Evolutionary conservation across 2,888 invertebrate species (phyloP), one percentile per base, ranked within the genome.

Genomic region (Acanthosepion lycidas): DNA sequence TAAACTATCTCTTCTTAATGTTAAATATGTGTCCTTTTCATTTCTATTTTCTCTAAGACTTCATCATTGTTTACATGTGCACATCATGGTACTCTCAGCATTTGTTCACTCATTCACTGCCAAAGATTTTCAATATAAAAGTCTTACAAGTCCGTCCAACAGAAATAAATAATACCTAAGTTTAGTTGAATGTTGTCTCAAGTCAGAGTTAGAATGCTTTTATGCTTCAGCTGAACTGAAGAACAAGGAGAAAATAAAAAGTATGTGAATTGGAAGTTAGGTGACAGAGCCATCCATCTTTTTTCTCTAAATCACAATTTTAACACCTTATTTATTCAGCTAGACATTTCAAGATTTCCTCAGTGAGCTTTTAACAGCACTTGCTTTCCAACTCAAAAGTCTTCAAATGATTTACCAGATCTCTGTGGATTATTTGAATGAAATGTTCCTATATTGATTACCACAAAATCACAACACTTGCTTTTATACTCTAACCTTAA

Each of bases 251-350:
- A n/a, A 78, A 78, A 78, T n/a, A 78, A 78, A 78, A 78, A 12
- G 78, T 78, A n/a, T 78, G 59, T 59, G 78, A 78, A 33, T 78
- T n/a, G n/a, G n/a, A 78, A 78, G 78, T 78, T 78, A 33, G 33
- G 78, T 78, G 78, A 78, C 78, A 78, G 59, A 59, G 78, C 33
- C 78, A 78, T 78, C 78, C 78, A 78, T 78, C 33, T 33, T 78
- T 78, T 78, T 78, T n/a, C 78, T n/a, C 78, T 78, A 78, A 78
- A 78, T 78, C n/a, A 78, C 78, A 78, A 78, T 78, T 78, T n/a
- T n/a, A 78, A 78, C 78, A 33, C 33, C n/a, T 78, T 78, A 33
- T 78, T 78, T 78, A 78, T 78, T 78, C 78, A 78, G 15, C n/a
- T 33, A n/a, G n/a, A 78, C 78, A 12, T 33, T n/a, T 78, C 15